Percentiles rank a stretch among this genome's conserved stretches.
Conservation (phyloP, 2,888 invertebrate species). For the Agriotes lineatus region DNA sequence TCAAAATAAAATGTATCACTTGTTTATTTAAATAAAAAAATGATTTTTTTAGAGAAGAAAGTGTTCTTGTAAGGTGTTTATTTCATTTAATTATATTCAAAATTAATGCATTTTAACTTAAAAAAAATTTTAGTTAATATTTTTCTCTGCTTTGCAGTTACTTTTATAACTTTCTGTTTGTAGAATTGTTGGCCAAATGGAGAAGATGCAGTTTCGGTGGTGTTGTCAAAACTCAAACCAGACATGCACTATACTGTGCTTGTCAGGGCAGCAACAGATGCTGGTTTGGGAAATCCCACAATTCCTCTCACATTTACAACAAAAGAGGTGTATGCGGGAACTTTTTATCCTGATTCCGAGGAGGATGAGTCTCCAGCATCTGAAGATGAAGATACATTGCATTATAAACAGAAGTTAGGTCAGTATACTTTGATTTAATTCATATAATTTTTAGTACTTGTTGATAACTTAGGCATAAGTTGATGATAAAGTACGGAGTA, state of each 20-base stretch:
- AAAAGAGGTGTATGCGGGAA: slow-evolving; percentile 19
- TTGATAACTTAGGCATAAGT: no score
- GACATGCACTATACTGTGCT: slow-evolving; percentile 67
- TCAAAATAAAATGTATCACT: no score
- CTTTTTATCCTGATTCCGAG: slow-evolving; percentile 36
- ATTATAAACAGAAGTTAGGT: slow-evolving; percentile 61
- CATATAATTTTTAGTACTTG: not conserved
- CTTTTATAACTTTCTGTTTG: no score
- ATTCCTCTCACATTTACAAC: slow-evolving; percentile 56
- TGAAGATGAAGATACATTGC: slow-evolving; percentile 48
- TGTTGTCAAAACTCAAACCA: slow-evolving; percentile 64
- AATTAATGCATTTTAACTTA: no score
- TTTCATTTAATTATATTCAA: no score
- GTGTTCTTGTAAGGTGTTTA: not conserved
- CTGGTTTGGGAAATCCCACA: slow-evolving; percentile 66
- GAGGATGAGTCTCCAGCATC: slow-evolving; percentile 25
- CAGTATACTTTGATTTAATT: slow-evolving; percentile 20
- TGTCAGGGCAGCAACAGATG: slow-evolving; percentile 67
- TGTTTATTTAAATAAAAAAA: no score
- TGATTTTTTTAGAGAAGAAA: not conserved
- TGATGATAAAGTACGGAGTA: no score
- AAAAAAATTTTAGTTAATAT: no score
- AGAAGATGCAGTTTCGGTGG: slow-evolving; percentile 51
- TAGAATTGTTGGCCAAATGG: slow-evolving; percentile 56
- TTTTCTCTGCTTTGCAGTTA: no score